Conservation (phyloP, 1,140 invertebrate genomes). For the Bacillus rossius region DNA sequence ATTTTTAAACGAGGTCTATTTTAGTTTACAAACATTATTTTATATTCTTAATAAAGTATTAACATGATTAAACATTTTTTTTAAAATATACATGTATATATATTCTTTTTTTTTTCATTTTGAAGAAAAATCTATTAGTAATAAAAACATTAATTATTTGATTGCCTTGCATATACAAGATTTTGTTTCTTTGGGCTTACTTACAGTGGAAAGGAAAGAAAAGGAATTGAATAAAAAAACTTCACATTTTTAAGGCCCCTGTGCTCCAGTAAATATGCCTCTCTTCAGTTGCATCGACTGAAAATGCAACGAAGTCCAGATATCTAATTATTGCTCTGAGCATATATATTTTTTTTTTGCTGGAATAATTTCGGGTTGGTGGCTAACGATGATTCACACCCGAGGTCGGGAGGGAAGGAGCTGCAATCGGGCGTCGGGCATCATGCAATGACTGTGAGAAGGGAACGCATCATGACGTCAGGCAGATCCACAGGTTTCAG, state of each 20-base stretch:
- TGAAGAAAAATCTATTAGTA: conserved; percentile 14
- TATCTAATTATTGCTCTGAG: conserved; percentile 18
- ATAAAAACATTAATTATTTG: conserved; percentile 17
- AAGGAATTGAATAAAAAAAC: conserved; percentile 6
- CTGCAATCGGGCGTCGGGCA: too few relatives aligned
- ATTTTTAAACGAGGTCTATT: not conserved
- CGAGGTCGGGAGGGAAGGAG: too few relatives aligned
- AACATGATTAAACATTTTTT: conserved; percentile 16
- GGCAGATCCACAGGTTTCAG: too few relatives aligned
- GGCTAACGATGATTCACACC: too few relatives aligned
- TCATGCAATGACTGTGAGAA: too few relatives aligned
- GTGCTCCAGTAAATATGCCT: conserved; percentile 6
- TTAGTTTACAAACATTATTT: conserved; percentile 15
- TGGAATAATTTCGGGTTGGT: too few relatives aligned
- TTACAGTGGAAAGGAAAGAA: conserved; percentile 10
- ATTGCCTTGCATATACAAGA: conserved; percentile 15
- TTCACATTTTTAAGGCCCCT: conserved; percentile 14
- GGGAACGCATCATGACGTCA: too few relatives aligned
- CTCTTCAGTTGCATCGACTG: conserved; percentile 3
- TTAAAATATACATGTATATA: not conserved
- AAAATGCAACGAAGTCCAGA: not conserved
- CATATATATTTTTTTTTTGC: too few relatives aligned
- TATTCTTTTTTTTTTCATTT: conserved; percentile 1
- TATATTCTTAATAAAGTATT: conserved; percentile 13
- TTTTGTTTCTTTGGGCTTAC: conserved; percentile 9